Conservation (phyloP, 2,113 vertebrate species). For the Protobothrops mucrosquamatus region DNA sequence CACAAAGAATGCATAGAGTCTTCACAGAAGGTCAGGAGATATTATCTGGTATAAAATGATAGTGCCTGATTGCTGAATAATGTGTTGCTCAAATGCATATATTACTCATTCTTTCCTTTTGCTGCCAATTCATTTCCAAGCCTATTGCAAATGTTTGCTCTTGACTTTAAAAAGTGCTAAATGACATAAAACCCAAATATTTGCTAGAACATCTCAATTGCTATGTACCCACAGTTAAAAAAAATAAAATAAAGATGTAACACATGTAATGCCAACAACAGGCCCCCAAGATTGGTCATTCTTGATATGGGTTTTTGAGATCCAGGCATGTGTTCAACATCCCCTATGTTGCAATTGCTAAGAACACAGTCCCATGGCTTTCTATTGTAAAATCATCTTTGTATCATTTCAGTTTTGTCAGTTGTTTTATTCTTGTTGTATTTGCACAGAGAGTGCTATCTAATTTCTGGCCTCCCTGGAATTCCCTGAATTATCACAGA, state of each 20-base stretch:
- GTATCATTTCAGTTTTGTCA: not conserved
- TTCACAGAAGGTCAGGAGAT: not conserved
- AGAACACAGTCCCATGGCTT: not conserved
- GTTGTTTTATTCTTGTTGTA: not conserved
- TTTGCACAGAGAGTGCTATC: not conserved
- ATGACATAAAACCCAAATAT: not conserved
- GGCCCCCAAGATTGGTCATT: not conserved
- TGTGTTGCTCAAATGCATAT: not conserved
- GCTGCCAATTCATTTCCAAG: not conserved
- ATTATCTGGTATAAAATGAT: not conserved
- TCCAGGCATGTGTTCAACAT: not conserved
- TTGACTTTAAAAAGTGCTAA: not conserved
- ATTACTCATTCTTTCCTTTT: not conserved
- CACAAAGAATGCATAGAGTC: not conserved
- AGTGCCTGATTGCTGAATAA: not conserved
- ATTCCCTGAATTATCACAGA: not conserved
- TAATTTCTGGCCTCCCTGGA: not conserved
- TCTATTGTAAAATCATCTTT: not conserved
- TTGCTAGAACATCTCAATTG: not conserved
- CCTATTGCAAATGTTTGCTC: not conserved
- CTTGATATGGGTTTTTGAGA: not conserved
- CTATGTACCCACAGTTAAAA: not conserved
- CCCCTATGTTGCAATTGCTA: not conserved
- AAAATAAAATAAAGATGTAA: not conserved
- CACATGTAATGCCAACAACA: not conserved